Base-by-base conservation (phyloP, 2,797 vertebrate genomes). In the Eulemur albifrons region DNA sequence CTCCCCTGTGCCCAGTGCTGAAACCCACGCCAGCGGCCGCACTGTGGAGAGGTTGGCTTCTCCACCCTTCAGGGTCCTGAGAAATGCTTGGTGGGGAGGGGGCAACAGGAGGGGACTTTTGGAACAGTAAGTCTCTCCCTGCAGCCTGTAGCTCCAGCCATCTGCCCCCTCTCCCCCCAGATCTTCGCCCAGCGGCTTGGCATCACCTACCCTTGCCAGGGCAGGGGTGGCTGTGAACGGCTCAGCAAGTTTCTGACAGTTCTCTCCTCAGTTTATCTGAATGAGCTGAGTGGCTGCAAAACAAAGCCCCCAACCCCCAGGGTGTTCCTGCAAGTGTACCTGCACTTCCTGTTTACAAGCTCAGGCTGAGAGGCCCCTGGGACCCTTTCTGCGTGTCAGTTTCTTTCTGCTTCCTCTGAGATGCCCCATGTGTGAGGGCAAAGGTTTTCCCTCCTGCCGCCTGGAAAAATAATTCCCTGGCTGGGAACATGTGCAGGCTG, bases 271-370 rank as follows among this genome's bases (percentile, higher is more conserved):
- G 54, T 70, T 92, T 52, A 38, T 52, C 35, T 65, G 73, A 61
- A 84, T 0, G 40, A 52, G 57, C 76, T 7, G 0, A 45, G 43
- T 11, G 59, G 48, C 30, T 43, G 63, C 59, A 77, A 43, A 91
- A 93, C 81, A 82, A 80, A 17, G 30, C 30, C 14, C 5, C 50
- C 10, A 2, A 32, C 50, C 5, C 15, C 57, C 59, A 27, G 77
- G 65, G 59, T 9, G 27, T 67, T 35, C 84, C 75, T n/a, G 35
- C 9, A 32, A 8, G 2, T 13, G 25, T 57, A 94, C 95, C 93
- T 96, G 84, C 30, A 27, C 93, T 96, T 97, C 92, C 97, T 96
- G 93, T 95, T 97, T 93, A 85, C 61, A 21, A 43, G 38, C 45
- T n/a, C 5, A 7, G 73, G 3, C 9, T 0, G 2, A 65, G 32